These are phyloP conservation scores for Galago senegalensis DNA, from an alignment of 2,797 vertebrate species.

Conservation along the genomic window DNA sequence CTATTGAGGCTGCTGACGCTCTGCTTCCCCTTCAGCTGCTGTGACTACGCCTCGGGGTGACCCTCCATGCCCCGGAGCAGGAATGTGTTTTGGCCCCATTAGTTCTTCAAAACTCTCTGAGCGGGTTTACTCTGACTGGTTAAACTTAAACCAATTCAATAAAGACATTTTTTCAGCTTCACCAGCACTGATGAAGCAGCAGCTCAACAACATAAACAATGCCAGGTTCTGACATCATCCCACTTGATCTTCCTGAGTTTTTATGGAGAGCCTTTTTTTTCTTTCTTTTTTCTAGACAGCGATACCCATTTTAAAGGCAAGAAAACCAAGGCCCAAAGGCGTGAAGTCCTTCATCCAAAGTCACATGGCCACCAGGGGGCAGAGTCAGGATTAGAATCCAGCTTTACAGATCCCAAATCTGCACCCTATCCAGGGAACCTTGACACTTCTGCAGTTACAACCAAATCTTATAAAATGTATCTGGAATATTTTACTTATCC, in stretches of 20 bases:
- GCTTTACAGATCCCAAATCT: background rate
- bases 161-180: background rate
- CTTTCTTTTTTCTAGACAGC: background rate
- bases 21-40: background rate
- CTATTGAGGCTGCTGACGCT: background rate
- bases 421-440: background rate
- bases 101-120: background rate
- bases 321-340: background rate
- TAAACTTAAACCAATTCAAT: slow-evolving; percentile 17
- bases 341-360: background rate
- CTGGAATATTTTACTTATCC: slow-evolving; percentile 15
- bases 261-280: background rate
- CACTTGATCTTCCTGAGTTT: background rate
- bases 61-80: background rate
- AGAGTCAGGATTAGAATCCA: background rate
- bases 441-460: background rate
- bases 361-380: background rate
- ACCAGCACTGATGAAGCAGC: background rate
- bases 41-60: background rate
- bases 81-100: background rate
- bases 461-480: background rate
- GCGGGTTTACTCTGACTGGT: background rate
- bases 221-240: background rate
- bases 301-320: slow-evolving; percentile 27
- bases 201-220: background rate